Conservation (phyloP, 2,797 vertebrate species). For the Philypnodon macrostomus region DNA sequence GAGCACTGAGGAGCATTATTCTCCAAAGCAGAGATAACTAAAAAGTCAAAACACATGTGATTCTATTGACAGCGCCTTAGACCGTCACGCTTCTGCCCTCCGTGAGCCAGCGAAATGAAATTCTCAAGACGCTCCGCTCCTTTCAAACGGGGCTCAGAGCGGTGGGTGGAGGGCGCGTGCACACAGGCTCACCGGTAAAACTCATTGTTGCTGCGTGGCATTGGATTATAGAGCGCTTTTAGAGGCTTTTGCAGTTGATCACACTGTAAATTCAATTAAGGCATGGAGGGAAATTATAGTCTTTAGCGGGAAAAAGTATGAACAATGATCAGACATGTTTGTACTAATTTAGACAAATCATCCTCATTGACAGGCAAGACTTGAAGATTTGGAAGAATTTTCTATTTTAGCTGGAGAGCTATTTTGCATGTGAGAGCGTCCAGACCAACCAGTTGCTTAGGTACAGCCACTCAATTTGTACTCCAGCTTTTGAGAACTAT, state of each 20-base stretch:
- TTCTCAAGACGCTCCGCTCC: constrained; percentile 40
- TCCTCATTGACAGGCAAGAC: no score
- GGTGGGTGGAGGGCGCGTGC: constrained; percentile 29
- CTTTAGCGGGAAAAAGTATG: no score
- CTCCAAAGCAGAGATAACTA: constrained; percentile 30
- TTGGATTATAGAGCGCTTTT: constrained; percentile 28
- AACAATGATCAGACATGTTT: no score
- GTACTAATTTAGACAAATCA: no score
- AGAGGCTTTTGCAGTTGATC: constrained; percentile 15
- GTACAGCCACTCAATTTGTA: no score
- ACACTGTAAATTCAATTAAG: constrained; percentile 25
- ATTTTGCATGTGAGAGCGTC: no score
- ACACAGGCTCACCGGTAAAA: constrained; percentile 40
- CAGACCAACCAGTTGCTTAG: no score
- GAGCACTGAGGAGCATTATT: constrained; percentile 15
- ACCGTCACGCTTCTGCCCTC: constrained; percentile 48
- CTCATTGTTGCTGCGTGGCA: constrained; percentile 35
- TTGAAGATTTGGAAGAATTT: no score
- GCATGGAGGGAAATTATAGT: constrained; percentile 6
- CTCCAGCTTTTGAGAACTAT: no score
- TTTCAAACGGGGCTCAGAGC: constrained; percentile 43
- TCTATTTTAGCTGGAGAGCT: no score
- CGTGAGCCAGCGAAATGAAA: constrained; percentile 45
- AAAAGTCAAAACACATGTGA: constrained; percentile 28
- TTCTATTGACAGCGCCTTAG: constrained; percentile 12